Conservation (phyloP, 2,797 vertebrate genomes). For the Dendrocincla fuliginosa region DNA sequence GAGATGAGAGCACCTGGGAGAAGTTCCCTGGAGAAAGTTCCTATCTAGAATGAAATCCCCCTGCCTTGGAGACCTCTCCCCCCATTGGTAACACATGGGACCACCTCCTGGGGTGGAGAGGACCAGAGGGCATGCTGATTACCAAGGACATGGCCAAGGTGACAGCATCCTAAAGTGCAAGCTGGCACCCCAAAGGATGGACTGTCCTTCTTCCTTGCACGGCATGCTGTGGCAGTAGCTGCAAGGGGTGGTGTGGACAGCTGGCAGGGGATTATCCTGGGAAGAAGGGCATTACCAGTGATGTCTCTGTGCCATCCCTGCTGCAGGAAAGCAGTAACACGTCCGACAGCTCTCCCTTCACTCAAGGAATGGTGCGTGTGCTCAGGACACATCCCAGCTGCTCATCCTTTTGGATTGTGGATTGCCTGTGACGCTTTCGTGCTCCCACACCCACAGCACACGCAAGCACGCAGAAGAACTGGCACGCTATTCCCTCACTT, state of each 20-base stretch:
- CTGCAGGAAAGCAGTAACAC: background rate
- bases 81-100: background rate
- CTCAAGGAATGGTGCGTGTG: background rate
- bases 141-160: background rate
- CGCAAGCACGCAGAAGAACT: background rate
- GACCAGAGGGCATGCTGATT: background rate
- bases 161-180: background rate
- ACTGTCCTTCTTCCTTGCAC: background rate
- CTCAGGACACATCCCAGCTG: slow-evolving; percentile 48
- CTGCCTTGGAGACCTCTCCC: background rate
- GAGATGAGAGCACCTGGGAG: background rate
- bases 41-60: background rate
- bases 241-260: background rate
- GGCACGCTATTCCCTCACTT: background rate
- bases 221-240: fast-evolving
- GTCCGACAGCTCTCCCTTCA: background rate
- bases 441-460: background rate
- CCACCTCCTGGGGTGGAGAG: background rate
- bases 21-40: background rate
- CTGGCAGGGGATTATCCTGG: slow-evolving; percentile 21
- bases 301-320: background rate
- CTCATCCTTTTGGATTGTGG: background rate
- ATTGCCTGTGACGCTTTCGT: background rate
- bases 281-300: background rate
- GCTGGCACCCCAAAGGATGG: background rate